phyloP scores from a whole-genome alignment of 1,140 invertebrate genomes.

The Aphaenogaster rudis region DNA sequence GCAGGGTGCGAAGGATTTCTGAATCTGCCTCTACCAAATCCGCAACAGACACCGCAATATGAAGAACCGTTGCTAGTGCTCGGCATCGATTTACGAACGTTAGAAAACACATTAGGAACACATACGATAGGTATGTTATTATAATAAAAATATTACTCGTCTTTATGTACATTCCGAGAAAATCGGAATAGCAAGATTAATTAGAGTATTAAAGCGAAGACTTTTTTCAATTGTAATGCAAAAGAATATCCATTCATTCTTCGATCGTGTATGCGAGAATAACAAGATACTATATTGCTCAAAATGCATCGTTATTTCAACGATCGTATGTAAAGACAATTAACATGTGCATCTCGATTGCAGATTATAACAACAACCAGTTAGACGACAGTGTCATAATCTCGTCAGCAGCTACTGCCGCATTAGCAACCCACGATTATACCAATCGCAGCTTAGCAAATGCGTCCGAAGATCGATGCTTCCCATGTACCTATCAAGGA shows the following conservation, averaged over 20 bases:
- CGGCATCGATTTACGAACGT: conserved; percentile 84
- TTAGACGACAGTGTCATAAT: conserved; percentile 78
- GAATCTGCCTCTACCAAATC: conserved; percentile 81
- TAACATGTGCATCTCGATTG: conserved; percentile 59
- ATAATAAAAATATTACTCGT: too few species aligned
- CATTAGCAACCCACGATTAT: conserved; percentile 85
- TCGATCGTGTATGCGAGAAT: not conserved
- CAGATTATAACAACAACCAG: conserved; percentile 85
- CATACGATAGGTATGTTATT: conserved; percentile 67
- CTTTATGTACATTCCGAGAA: not conserved
- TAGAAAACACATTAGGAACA: conserved; percentile 78
- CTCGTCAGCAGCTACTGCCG: conserved; percentile 81
- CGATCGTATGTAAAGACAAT: not conserved
- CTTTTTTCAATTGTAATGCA: not conserved
- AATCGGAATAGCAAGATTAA: not conserved
- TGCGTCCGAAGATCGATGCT: conserved; percentile 86
- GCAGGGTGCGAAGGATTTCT: conserved; percentile 85
- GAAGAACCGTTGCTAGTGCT: conserved; percentile 84
- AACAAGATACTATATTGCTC: not conserved
- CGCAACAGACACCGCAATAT: conserved; percentile 77
- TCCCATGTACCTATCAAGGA: conserved; percentile 89
- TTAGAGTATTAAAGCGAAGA: not conserved
- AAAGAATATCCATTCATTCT: not conserved
- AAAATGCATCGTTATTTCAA: not conserved
- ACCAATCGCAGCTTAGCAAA: conserved; percentile 83